phyloP scores from a whole-genome alignment of 2,113 vertebrate species.

The Progne subis region DNA sequence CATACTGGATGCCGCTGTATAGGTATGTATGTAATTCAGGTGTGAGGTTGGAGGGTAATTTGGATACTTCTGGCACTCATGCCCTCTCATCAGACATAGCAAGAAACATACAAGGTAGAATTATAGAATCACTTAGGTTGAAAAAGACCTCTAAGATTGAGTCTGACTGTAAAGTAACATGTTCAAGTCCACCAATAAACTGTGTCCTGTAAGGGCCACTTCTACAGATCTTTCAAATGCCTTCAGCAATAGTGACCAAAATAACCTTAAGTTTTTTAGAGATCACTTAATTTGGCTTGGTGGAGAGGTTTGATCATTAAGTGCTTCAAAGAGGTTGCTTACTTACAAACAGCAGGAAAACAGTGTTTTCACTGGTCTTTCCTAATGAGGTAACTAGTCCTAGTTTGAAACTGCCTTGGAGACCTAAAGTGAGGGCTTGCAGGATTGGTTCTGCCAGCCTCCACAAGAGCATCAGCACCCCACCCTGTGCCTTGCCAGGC shows the following conservation, averaged over 20 bases:
- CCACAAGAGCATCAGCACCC: background rate
- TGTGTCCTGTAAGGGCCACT: background rate
- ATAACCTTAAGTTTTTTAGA: background rate
- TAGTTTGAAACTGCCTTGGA: background rate
- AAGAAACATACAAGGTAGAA: background rate
- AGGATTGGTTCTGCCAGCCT: background rate
- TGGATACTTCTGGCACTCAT: background rate
- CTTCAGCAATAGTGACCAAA: background rate
- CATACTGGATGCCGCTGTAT: background rate
- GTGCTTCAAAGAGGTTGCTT: background rate
- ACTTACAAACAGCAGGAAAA: background rate
- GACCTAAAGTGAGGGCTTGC: accelerated
- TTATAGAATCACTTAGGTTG: background rate
- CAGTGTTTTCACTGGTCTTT: background rate
- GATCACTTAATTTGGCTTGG: background rate
- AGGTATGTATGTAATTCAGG: background rate
- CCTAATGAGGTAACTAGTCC: background rate
- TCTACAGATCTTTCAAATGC: background rate
- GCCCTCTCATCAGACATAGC: background rate
- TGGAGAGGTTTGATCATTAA: background rate
- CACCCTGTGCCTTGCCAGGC: background rate
- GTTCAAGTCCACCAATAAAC: background rate
- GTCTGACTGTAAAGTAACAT: background rate
- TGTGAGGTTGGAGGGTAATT: background rate
- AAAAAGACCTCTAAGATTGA: background rate